Evolutionary conservation across 2,888 invertebrate species (phyloP).

Genomic region (Polyommatus icarus): DNA sequence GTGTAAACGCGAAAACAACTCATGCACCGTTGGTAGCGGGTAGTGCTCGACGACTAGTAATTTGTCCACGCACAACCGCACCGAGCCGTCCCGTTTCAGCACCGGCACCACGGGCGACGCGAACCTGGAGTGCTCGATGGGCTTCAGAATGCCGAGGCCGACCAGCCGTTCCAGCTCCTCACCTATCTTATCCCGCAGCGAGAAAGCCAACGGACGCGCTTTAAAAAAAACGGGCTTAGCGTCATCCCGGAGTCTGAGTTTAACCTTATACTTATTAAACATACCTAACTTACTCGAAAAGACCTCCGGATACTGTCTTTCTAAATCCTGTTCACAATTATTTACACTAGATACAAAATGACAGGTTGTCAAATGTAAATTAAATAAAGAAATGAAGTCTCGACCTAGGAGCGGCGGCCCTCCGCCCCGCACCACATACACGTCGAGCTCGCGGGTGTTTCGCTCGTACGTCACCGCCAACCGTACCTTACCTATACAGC

Average conservation of each 20-base stretch:
- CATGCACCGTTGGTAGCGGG: conserved; percentile 40
- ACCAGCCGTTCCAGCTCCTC: conserved; percentile 36
- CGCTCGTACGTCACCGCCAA: conserved; percentile 28
- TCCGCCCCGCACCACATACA: no score
- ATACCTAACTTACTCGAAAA: conserved; percentile 10
- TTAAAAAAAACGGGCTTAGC: conserved; percentile 41
- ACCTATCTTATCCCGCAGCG: conserved; percentile 36
- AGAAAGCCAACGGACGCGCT: conserved; percentile 36
- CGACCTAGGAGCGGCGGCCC: conserved; percentile 35
- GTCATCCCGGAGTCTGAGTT: conserved; percentile 38
- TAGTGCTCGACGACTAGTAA: conserved; percentile 42
- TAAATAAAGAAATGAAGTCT: conserved; percentile 32
- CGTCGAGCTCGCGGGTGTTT: no score
- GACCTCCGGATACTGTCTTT: neutral
- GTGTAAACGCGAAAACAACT: conserved; percentile 40
- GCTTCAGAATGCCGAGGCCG: conserved; percentile 33
- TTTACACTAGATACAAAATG: conserved; percentile 14
- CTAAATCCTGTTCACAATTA: neutral
- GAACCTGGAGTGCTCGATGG: conserved; percentile 36
- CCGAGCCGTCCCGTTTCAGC: conserved; percentile 33
- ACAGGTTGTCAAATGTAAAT: conserved; percentile 22
- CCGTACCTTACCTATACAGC: conserved; percentile 9
- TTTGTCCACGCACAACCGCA: conserved; percentile 40
- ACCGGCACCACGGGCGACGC: conserved; percentile 38
- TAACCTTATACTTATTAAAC: conserved; percentile 34